Evolutionary conservation across 2,797 vertebrate genomes (phyloP), one percentile per base, ranked within the genome.

Genomic region (Sibirionetta formosa): DNA sequence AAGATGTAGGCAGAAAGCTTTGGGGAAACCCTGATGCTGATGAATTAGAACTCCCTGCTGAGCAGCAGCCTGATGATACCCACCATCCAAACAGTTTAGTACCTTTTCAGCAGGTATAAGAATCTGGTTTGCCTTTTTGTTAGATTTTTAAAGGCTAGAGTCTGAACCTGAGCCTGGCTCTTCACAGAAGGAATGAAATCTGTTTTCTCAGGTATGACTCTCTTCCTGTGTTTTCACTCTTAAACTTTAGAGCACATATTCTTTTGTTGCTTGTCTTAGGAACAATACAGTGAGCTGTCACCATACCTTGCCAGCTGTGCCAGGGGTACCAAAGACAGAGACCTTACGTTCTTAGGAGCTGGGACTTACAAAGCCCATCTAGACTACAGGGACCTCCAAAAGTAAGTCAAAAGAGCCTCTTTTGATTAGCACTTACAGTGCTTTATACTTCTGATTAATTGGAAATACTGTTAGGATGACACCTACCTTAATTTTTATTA

Each of bases 21-120:
- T 81, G 93, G 95, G 93, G 85, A 91, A 94, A 73, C 92, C 87
- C 89, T 94, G 93, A 75, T 58, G 87, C 83, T 94, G 96, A 93
- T 97, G 95, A 97, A 97, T 97, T 86, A 65, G 81, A 88, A 93
- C 88, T 92, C 86, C 95, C 88, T 60, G 91, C 96, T 82, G 92
- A 91, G 89, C 7, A 92, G 94, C 86, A 93, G 93, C 76, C 88
- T 90, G 92, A 71, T 95, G 95, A 95, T 78, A 90, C 76, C 83
- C 69, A 89, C 86, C 86, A 72, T 82, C 90, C 48, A 93, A 94
- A 94, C 94, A 83, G 72, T 90, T 95, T 71, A 53, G 77, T 51
- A 46, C 50, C 63, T 89, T 94, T 97, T 44, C 91, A 90, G 80
- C 71, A 69, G 78, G 53, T 93, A 40, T 54, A 90, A 70, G 88